phyloP scores from a whole-genome alignment of 2,797 vertebrate genomes.

The Ctenopoma multispine region DNA sequence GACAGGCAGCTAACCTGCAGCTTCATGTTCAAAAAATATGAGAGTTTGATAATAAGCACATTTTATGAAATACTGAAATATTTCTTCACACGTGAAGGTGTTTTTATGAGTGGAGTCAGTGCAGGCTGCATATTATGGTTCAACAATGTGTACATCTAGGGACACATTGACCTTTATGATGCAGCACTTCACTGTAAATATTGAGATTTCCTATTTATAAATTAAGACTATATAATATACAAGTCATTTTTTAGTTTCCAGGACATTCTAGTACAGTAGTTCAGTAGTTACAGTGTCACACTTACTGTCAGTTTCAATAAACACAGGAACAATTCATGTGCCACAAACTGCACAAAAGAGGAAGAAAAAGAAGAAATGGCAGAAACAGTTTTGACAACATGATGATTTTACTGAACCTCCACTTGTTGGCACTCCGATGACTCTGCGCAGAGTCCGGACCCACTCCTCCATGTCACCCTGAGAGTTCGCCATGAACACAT shows the following conservation, averaged over 20 bases:
- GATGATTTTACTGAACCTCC: constrained; percentile 85
- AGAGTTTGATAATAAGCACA: not conserved
- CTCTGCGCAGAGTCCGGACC: constrained; percentile 90
- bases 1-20: not conserved
- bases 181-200: not conserved
- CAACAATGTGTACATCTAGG: not conserved
- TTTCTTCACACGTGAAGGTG: not conserved
- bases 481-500: constrained; percentile 92
- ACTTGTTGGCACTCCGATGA: constrained; percentile 82
- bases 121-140: not conserved
- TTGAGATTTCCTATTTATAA: not conserved
- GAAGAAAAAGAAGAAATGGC: not conserved
- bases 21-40: not conserved
- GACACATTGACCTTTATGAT: not conserved
- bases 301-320: not conserved
- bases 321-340: not conserved
- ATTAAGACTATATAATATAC: not conserved
- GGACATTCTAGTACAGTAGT: not conserved
- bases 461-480: constrained; percentile 96
- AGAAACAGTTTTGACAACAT: not conserved
- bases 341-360: not conserved
- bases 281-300: not conserved
- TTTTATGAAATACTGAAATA: not conserved
- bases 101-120: not conserved
- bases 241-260: too few relatives aligned